phyloP scores from a whole-genome alignment of 2,113 vertebrate species.

The Chionomys nivalis region DNA sequence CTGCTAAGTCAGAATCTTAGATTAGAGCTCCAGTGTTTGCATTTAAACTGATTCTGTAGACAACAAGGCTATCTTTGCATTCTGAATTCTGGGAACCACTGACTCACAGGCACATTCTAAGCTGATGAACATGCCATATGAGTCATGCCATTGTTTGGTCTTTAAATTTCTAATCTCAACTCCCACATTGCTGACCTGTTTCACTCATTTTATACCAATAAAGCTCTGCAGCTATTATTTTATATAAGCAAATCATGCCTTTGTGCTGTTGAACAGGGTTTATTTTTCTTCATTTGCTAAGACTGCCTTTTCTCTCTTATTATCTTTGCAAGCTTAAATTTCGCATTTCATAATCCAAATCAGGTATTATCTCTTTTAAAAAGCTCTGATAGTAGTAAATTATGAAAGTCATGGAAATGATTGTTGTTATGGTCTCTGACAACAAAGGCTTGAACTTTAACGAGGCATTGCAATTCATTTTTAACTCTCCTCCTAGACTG shows the following conservation, averaged over 20 bases:
- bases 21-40: background rate
- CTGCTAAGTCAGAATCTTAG: background rate
- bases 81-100: constrained; percentile 17
- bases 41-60: background rate
- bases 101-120: constrained; percentile 35
- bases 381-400: background rate
- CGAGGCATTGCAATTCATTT: background rate
- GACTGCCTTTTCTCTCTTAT: background rate
- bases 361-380: background rate
- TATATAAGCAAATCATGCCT: background rate
- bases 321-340: constrained; percentile 19
- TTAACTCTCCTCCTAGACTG: background rate
- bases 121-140: background rate
- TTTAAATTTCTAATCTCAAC: background rate
- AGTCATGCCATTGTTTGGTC: constrained; percentile 17
- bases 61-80: constrained; percentile 6
- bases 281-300: background rate
- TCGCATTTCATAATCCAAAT: background rate
- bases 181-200: background rate
- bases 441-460: background rate
- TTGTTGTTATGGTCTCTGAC: background rate
- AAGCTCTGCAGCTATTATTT: background rate
- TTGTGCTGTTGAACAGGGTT: background rate
- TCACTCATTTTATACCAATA: background rate
- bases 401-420: background rate